Evolutionary conservation across 2,888 invertebrate genomes (phyloP).

Genomic region (Embidobia sp.): DNA sequence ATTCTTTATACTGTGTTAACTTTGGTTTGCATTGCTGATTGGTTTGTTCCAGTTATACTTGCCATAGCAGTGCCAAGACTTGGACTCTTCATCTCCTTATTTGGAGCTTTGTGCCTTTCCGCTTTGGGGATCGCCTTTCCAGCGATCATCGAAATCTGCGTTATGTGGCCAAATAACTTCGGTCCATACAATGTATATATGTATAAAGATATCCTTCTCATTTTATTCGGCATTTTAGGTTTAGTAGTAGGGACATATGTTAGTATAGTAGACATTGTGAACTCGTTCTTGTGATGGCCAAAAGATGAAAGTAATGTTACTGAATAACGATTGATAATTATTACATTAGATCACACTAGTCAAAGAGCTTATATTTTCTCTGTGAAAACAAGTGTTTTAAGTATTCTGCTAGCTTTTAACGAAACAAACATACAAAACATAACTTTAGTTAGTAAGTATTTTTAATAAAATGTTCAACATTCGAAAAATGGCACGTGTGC

Average conservation of each 20-base stretch:
- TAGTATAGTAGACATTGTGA: slow-evolving; percentile 83
- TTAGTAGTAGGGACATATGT: slow-evolving; percentile 84
- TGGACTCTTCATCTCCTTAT: slow-evolving; percentile 88
- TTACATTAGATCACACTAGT: slow-evolving; percentile 32
- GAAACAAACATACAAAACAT: too few relatives aligned
- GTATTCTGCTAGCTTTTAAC: too few relatives aligned
- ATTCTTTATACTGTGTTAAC: not conserved
- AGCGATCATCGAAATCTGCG: slow-evolving; percentile 88
- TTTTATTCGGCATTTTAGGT: slow-evolving; percentile 83
- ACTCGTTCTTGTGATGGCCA: slow-evolving; percentile 72
- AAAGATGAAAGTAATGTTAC: slow-evolving; percentile 6
- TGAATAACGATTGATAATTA: slow-evolving; percentile 6
- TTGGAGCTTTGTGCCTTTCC: slow-evolving; percentile 88
- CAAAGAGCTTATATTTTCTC: slow-evolving; percentile 20
- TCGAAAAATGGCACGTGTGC: too few relatives aligned
- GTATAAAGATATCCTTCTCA: slow-evolving; percentile 82
- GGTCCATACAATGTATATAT: slow-evolving; percentile 82
- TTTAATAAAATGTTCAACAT: too few relatives aligned
- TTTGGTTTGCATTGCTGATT: slow-evolving; percentile 4
- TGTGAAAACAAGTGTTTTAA: too few relatives aligned
- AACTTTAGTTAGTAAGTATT: too few relatives aligned
- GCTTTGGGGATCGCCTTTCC: slow-evolving; percentile 89
- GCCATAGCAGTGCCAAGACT: slow-evolving; percentile 86
- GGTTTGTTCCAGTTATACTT: slow-evolving; percentile 85
- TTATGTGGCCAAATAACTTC: slow-evolving; percentile 85